Percentiles rank a stretch among this genome's conserved stretches.
Conservation (phyloP, 2,797 vertebrate genomes). For the Arctocebus calabarensis region DNA sequence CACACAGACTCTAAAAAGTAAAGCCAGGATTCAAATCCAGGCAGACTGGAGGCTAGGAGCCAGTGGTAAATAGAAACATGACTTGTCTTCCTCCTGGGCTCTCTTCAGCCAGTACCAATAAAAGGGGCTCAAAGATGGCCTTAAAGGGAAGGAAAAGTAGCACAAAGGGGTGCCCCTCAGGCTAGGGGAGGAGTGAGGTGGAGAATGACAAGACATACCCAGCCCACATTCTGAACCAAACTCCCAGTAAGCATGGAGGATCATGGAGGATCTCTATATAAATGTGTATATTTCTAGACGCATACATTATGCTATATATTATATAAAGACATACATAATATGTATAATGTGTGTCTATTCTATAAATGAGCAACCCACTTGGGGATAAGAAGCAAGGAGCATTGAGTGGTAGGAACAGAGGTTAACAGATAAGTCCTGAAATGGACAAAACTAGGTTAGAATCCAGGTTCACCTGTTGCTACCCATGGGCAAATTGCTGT, state of each 20-base stretch:
- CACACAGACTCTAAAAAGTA: background rate
- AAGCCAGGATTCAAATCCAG: background rate
- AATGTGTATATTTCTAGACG: background rate
- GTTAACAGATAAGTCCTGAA: background rate
- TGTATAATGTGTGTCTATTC: background rate
- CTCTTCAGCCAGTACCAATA: background rate
- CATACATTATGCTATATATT: background rate
- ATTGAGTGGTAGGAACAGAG: background rate
- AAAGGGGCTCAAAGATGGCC: background rate
- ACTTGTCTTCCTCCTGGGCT: background rate
- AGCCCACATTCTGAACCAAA: background rate
- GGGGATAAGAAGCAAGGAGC: background rate
- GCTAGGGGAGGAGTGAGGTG: background rate
- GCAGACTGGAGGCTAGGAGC: background rate
- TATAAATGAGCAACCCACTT: background rate
- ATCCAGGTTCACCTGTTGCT: background rate
- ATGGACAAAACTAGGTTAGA: background rate
- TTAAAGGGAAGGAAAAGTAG: background rate
- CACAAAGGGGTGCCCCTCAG: background rate
- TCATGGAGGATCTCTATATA: background rate
- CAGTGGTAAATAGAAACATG: background rate
- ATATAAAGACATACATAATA: background rate
- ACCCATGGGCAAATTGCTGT: background rate
- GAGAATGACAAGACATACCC: background rate
- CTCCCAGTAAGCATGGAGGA: background rate